Conservation (phyloP, 2,797 vertebrate genomes). For the Lutjanus argentimaculatus region DNA sequence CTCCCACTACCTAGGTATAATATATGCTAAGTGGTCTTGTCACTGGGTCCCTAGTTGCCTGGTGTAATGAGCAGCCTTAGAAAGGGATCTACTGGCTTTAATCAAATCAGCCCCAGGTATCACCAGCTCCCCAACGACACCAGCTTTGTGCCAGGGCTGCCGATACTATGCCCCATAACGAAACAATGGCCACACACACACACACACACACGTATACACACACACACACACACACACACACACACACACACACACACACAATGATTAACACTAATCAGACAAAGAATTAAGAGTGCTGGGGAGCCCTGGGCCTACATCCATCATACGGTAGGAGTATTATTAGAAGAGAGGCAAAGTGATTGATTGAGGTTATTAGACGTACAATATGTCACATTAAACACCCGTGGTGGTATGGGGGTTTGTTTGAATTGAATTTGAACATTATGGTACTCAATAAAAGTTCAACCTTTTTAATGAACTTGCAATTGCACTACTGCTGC, state of each 20-base stretch:
- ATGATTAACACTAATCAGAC: constrained; percentile 63
- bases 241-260: constrained; percentile 21
- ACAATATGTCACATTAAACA: constrained; percentile 43
- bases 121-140: constrained; percentile 63
- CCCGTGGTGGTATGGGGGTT: neutral
- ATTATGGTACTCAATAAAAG: neutral
- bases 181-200: constrained; percentile 49
- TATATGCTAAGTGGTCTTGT: constrained; percentile 73
- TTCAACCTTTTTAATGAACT: neutral
- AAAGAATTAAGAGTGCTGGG: constrained; percentile 58
- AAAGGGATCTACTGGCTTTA: constrained; percentile 73
- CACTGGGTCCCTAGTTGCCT: constrained; percentile 53
- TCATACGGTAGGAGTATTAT: constrained; percentile 43
- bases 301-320: constrained; percentile 46
- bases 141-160: constrained; percentile 66
- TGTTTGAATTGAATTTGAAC: neutral
- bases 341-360: constrained; percentile 52
- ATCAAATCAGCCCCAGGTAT: constrained; percentile 76
- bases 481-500: neutral
- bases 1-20: constrained; percentile 61
- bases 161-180: constrained; percentile 73
- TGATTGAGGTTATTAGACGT: constrained; percentile 48
- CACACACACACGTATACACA: neutral
- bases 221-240: constrained; percentile 18
- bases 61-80: constrained; percentile 73